These are phyloP conservation scores for Catharus minimus DNA, from an alignment of 2,113 vertebrate genomes.

Conservation along the genomic window DNA sequence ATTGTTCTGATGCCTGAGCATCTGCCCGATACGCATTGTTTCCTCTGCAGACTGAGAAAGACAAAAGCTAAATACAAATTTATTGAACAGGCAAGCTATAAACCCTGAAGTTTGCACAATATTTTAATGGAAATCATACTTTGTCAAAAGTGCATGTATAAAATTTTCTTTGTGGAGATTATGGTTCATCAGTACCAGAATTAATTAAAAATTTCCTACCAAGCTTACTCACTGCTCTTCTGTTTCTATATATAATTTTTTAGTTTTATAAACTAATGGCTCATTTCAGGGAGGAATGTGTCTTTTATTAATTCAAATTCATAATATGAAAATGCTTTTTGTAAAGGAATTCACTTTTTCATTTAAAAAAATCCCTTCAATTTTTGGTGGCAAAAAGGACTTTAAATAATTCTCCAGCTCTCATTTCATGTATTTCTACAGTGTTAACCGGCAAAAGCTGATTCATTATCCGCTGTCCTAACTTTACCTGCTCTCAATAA, in stretches of 20 bases:
- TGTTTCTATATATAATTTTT: neutral
- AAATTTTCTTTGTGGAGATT: neutral
- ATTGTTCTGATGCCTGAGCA: slow-evolving; percentile 30
- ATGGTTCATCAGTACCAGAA: neutral
- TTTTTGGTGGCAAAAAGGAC: neutral
- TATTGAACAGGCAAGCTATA: slow-evolving; percentile 34
- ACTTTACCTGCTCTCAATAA: slow-evolving; percentile 59
- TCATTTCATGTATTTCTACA: slow-evolving; percentile 22
- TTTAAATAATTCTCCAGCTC: neutral
- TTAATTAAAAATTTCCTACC: neutral
- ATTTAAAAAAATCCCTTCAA: neutral
- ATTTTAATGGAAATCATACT: slow-evolving; percentile 32
- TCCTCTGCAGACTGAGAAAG: slow-evolving; percentile 6
- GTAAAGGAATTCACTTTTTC: neutral
- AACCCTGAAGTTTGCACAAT: slow-evolving; percentile 1
- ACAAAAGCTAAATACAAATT: slow-evolving; percentile 50
- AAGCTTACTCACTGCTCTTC: neutral
- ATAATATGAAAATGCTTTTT: neutral
- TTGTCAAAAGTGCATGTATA: neutral
- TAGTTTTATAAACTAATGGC: neutral
- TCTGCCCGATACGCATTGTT: neutral
- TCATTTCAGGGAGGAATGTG: neutral
- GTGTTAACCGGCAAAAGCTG: neutral
- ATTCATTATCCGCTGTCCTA: slow-evolving; percentile 41
- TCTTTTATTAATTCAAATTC: neutral